A percentile compares a stretch with the other conserved stretches of the same genome.
These are phyloP conservation scores for Cephonodes hylas DNA, from an alignment of 2,888 invertebrate species.

Conservation along the genomic window DNA sequence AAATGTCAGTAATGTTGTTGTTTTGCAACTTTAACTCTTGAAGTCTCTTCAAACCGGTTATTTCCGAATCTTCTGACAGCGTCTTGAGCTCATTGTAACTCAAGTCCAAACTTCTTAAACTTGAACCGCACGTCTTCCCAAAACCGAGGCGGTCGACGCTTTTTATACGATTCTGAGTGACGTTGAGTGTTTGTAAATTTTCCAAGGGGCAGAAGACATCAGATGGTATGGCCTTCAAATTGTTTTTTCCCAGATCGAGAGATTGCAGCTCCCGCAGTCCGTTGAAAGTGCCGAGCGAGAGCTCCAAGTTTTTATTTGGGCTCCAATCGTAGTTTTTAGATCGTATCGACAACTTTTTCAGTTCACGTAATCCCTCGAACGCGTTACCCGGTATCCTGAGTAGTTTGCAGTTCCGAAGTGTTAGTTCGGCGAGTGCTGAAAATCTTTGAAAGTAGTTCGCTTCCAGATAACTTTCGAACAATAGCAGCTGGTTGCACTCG, in stretches of 20 bases:
- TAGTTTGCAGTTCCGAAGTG: conserved; percentile 89
- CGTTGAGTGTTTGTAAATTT: conserved; percentile 89
- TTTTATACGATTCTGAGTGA: conserved; percentile 90
- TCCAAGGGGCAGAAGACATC: conserved; percentile 89
- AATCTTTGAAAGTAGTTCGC: conserved; percentile 88
- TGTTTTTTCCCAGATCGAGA: conserved; percentile 90
- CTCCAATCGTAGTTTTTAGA: conserved; percentile 91
- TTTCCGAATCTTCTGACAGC: conserved; percentile 87
- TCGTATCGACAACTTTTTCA: conserved; percentile 89
- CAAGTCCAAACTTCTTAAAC: conserved; percentile 88
- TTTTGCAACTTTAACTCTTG: conserved; percentile 90
- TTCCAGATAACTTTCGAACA: conserved; percentile 89
- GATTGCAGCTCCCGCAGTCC: conserved; percentile 89
- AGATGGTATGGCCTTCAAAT: conserved; percentile 88
- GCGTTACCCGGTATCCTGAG: conserved; percentile 87
- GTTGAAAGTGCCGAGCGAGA: conserved; percentile 86
- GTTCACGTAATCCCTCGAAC: conserved; percentile 89
- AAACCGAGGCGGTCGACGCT: conserved; percentile 89
- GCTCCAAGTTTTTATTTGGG: conserved; percentile 86
- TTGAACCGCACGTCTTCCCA: conserved; percentile 83
- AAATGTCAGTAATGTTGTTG: conserved; percentile 90
- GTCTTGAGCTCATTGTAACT: conserved; percentile 89
- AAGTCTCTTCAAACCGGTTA: conserved; percentile 87
- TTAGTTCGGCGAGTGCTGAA: conserved; percentile 87
- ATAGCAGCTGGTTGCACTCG: conserved; percentile 88